Conservation (phyloP, 2,113 vertebrate genomes). For the Chaetorhynchus papuensis region DNA sequence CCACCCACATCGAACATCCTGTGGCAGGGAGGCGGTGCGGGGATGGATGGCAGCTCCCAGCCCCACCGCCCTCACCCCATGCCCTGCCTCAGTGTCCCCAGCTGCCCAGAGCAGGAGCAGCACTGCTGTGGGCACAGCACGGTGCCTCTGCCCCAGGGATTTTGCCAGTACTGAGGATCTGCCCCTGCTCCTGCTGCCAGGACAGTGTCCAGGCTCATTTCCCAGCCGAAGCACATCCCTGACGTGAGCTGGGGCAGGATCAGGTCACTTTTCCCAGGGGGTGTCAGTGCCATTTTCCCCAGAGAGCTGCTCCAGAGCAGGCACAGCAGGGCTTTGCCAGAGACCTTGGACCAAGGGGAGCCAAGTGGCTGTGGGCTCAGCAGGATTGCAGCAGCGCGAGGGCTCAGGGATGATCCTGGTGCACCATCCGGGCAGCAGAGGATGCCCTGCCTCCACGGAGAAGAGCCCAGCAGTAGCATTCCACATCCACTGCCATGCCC, state of each 20-base stretch:
- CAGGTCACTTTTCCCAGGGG: background rate
- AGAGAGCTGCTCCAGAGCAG: rapidly evolving
- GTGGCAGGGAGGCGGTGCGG: background rate
- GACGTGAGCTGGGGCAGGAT: background rate
- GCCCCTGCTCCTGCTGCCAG: rapidly evolving
- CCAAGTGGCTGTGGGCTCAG: background rate
- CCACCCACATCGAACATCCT: slow-evolving; percentile 99
- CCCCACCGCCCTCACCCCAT: rapidly evolving
- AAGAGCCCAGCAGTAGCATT: background rate
- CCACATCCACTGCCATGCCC: background rate
- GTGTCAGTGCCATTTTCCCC: background rate
- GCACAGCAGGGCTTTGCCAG: background rate
- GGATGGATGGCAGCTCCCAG: rapidly evolving
- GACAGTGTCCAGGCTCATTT: background rate
- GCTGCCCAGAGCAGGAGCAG: background rate
- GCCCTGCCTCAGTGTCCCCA: background rate
- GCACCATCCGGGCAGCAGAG: rapidly evolving
- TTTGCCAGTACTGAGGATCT: background rate
- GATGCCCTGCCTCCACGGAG: background rate
- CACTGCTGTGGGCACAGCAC: rapidly evolving
- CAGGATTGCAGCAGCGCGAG: rapidly evolving
- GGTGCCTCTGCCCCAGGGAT: background rate
- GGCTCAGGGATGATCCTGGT: background rate
- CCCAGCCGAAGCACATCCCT: background rate
- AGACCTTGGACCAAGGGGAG: background rate